These are phyloP conservation scores for Discoglossus pictus DNA, from an alignment of 2,797 vertebrate species.

Conservation along the genomic window DNA sequence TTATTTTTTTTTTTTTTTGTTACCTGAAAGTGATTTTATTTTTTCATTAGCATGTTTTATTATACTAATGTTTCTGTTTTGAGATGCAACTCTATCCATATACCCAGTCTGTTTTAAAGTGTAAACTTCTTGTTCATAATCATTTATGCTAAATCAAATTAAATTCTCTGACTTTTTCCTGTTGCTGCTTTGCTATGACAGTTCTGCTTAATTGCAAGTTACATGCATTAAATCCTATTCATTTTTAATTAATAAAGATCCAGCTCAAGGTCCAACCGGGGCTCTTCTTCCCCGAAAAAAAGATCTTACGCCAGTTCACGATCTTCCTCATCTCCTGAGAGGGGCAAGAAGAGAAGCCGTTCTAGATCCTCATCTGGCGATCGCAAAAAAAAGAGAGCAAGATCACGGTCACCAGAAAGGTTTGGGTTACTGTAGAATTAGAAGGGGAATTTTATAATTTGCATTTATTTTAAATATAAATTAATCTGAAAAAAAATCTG, in stretches of 20 bases:
- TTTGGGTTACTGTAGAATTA: slow-evolving; percentile 99
- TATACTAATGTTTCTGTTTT: too few species aligned
- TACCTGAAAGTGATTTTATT: too few species aligned
- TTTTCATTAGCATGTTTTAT: too few species aligned
- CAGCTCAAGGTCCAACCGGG: slow-evolving; percentile 98
- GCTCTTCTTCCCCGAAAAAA: slow-evolving; percentile 90
- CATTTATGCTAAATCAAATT: too few species aligned
- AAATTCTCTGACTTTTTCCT: too few species aligned
- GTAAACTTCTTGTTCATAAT: too few species aligned
- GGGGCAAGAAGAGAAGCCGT: slow-evolving; percentile 91
- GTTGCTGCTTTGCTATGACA: too few species aligned
- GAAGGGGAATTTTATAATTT: slow-evolving; percentile 56
- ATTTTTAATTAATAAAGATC: slow-evolving; percentile 94
- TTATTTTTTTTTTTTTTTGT: too few species aligned
- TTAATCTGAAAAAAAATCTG: background rate
- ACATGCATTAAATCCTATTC: slow-evolving; percentile 81
- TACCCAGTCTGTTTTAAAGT: too few species aligned
- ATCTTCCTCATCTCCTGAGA: slow-evolving; percentile 90
- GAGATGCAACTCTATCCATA: too few species aligned
- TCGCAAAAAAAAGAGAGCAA: slow-evolving; percentile 95
- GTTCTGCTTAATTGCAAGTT: slow-evolving; percentile 35
- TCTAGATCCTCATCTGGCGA: slow-evolving; percentile 95
- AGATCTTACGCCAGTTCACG: slow-evolving; percentile 87
- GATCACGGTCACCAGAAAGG: slow-evolving; percentile 99
- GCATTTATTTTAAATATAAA: slow-evolving; percentile 7